phyloP scores from a whole-genome alignment of 2,113 vertebrate species.

The Rhizomys pruinosus region DNA sequence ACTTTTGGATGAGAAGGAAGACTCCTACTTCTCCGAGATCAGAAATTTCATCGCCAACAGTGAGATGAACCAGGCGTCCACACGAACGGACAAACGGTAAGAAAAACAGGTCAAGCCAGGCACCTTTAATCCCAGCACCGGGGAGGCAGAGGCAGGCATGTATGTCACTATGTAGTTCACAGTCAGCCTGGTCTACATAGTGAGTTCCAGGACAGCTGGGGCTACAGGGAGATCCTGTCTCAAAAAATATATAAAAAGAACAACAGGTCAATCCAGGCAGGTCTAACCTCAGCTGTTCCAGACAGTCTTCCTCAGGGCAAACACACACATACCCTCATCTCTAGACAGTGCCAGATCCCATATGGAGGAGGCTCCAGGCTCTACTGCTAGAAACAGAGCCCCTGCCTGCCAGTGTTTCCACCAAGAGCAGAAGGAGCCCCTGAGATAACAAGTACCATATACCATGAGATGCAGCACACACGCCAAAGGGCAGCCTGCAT shows the following conservation, averaged over 20 bases:
- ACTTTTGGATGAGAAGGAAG: constrained; percentile 99
- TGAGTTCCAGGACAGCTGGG: too few species aligned
- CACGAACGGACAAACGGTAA: constrained; percentile 95
- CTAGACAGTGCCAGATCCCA: background rate
- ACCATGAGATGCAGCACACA: background rate
- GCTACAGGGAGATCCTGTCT: too few species aligned
- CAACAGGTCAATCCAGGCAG: accelerated
- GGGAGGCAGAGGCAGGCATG: too few species aligned
- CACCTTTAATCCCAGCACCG: accelerated
- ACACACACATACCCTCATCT: accelerated
- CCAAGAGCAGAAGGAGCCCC: accelerated
- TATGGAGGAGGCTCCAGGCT: background rate
- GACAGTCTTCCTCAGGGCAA: background rate
- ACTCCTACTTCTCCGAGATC: constrained; percentile 99
- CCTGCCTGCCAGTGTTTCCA: background rate
- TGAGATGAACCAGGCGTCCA: constrained; percentile 94
- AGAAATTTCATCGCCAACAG: constrained; percentile 99
- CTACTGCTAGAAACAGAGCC: background rate
- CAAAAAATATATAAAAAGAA: too few species aligned
- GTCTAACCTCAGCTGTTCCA: background rate
- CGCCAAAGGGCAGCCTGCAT: background rate
- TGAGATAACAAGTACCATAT: background rate
- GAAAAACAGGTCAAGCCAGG: accelerated
- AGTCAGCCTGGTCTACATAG: too few species aligned
- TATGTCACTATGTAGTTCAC: too few species aligned